These are phyloP conservation scores for Salarias fasciatus DNA, from an alignment of 2,797 vertebrate genomes.

Conservation along the genomic window DNA sequence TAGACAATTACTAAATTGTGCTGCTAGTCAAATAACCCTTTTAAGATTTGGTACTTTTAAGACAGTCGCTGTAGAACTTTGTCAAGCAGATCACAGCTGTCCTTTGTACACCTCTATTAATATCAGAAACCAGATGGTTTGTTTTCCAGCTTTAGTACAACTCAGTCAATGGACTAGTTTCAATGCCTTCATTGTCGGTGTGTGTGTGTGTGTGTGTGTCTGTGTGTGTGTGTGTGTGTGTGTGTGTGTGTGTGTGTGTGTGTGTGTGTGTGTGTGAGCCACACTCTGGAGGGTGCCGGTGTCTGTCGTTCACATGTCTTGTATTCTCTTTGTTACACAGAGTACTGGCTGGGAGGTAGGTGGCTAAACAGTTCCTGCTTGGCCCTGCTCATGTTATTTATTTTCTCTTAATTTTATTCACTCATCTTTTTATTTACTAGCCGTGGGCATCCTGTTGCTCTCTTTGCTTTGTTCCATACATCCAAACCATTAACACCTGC, in stretches of 20 bases:
- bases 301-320: constrained; percentile 79
- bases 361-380: constrained; percentile 93
- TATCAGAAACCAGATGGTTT: constrained; percentile 16
- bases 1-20: too few relatives aligned
- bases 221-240: constrained; percentile 24
- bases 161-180: constrained; percentile 33
- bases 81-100: too few relatives aligned
- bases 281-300: constrained; percentile 34
- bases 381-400: constrained; percentile 79
- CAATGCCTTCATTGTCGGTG: constrained; percentile 22
- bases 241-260: constrained; percentile 8
- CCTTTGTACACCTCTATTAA: too few relatives aligned
- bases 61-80: too few relatives aligned
- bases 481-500: constrained; percentile 93
- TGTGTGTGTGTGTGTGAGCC: constrained; percentile 29
- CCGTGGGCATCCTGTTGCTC: constrained; percentile 88
- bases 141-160: constrained; percentile 22
- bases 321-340: constrained; percentile 98
- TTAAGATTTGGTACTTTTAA: too few relatives aligned
- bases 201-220: constrained; percentile 23
- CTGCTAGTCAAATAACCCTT: too few relatives aligned
- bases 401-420: constrained; percentile 38
- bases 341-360: constrained; percentile 99
- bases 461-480: constrained; percentile 81
- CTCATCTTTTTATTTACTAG: constrained; percentile 87